Evolutionary conservation across 1,140 invertebrate species (phyloP).

Genomic region (Belonocnema kinseyi): DNA sequence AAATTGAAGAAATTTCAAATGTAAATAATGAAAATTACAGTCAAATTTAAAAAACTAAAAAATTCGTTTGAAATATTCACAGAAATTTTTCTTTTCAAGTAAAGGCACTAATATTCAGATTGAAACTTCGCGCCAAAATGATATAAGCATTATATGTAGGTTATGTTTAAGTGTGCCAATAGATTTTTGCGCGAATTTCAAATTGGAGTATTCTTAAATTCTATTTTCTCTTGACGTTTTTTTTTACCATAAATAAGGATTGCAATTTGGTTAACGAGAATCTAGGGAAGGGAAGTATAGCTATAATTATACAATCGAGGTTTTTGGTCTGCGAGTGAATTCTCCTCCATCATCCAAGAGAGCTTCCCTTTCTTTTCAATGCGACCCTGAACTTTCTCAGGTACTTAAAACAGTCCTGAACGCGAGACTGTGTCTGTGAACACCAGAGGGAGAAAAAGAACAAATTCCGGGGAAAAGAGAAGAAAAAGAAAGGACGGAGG

Average conservation of each 20-base stretch:
- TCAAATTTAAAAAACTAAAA: too few species aligned
- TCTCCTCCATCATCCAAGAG: conserved; percentile 14
- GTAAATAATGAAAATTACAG: too few species aligned
- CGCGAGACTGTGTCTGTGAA: conserved; percentile 39
- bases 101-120: too few species aligned
- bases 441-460: conserved; percentile 47
- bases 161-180: too few species aligned
- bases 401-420: conserved; percentile 34
- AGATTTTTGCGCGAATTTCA: too few species aligned
- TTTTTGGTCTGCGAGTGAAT: conserved; percentile 17
- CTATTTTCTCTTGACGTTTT: background rate
- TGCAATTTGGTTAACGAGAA: conserved; percentile 25
- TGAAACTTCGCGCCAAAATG: too few species aligned
- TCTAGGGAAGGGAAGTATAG: background rate
- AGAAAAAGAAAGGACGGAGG: conserved; percentile 39
- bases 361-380: background rate
- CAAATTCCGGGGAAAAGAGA: conserved; percentile 36
- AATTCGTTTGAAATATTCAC: too few species aligned
- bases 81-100: too few species aligned
- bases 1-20: too few species aligned
- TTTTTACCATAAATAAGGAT: background rate
- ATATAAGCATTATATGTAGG: too few species aligned
- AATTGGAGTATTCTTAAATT: too few species aligned
- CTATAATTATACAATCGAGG: conserved; percentile 23
- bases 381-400: conserved; percentile 30